These are phyloP conservation scores for Atta texana DNA, from an alignment of 1,140 invertebrate species.

Conservation along the genomic window DNA sequence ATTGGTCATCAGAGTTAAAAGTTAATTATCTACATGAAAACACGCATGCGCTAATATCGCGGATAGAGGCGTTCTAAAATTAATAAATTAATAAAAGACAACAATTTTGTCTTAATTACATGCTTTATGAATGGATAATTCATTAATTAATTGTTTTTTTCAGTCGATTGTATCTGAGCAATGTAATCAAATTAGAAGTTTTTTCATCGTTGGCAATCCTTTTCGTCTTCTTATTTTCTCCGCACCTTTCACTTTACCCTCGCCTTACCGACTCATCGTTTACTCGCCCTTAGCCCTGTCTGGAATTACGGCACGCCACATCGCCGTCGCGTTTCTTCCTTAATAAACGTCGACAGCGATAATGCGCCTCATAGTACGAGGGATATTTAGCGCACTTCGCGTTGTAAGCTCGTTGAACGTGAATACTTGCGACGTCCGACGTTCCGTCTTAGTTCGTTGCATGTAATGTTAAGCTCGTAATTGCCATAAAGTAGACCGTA, in stretches of 20 bases:
- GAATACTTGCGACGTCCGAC: constrained; percentile 62
- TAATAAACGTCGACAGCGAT: constrained; percentile 64
- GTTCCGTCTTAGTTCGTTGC: constrained; percentile 61
- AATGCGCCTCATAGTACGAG: constrained; percentile 60
- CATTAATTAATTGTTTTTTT: constrained; percentile 38
- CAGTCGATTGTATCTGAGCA: constrained; percentile 54
- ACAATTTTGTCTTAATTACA: not conserved
- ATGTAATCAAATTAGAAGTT: constrained; percentile 61
- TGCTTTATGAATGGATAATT: constrained; percentile 30
- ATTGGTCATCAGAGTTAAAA: not conserved
- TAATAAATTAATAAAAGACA: constrained; percentile 3
- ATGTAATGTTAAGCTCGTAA: constrained; percentile 61
- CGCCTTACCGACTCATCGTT: constrained; percentile 19
- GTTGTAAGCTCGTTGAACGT: constrained; percentile 61
- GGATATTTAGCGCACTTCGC: constrained; percentile 62
- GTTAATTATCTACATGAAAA: not conserved
- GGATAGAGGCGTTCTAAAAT: not conserved
- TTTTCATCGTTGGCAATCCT: constrained; percentile 55
- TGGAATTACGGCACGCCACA: constrained; percentile 55
- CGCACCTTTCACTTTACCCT: constrained; percentile 6
- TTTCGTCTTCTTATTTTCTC: constrained; percentile 13
- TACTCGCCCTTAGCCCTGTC: constrained; percentile 25
- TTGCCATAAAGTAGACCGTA: constrained; percentile 54
- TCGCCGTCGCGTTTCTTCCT: constrained; percentile 58
- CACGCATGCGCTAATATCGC: not conserved